phyloP scores from a whole-genome alignment of 2,888 invertebrate genomes.

The Epinotia bilunana region DNA sequence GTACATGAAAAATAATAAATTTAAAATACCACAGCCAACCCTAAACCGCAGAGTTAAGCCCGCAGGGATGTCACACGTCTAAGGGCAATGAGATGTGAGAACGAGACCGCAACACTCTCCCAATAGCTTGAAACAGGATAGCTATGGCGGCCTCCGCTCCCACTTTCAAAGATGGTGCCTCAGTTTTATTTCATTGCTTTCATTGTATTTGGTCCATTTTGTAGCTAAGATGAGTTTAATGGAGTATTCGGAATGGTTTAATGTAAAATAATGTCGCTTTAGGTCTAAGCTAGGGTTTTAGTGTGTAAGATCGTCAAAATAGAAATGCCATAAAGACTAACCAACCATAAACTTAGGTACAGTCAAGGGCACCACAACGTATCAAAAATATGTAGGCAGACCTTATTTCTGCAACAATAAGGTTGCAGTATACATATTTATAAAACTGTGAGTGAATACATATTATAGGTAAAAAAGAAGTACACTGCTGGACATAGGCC shows the following conservation, averaged over 20 bases:
- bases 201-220: conserved; percentile 54
- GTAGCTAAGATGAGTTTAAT: conserved; percentile 36
- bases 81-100: conserved; percentile 79
- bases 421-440: too few relatives aligned
- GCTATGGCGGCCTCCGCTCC: conserved; percentile 50
- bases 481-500: too few relatives aligned
- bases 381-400: too few relatives aligned
- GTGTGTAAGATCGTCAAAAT: not conserved
- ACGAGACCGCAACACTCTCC: conserved; percentile 56
- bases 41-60: conserved; percentile 71
- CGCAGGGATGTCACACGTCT: conserved; percentile 80
- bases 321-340: too few relatives aligned
- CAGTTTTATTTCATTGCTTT: conserved; percentile 65
- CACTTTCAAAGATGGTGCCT: conserved; percentile 59
- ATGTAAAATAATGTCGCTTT: not conserved
- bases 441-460: too few relatives aligned
- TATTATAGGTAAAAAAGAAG: too few relatives aligned
- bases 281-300: not conserved
- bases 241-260: conserved; percentile 26
- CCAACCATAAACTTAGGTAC: too few relatives aligned
- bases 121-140: conserved; percentile 58
- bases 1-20: not conserved
- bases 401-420: too few relatives aligned
- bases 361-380: too few relatives aligned
- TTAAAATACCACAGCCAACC: conserved; percentile 54